Evolutionary conservation across 2,888 invertebrate species (phyloP).

Genomic region (Hyposoter dolosus): DNA sequence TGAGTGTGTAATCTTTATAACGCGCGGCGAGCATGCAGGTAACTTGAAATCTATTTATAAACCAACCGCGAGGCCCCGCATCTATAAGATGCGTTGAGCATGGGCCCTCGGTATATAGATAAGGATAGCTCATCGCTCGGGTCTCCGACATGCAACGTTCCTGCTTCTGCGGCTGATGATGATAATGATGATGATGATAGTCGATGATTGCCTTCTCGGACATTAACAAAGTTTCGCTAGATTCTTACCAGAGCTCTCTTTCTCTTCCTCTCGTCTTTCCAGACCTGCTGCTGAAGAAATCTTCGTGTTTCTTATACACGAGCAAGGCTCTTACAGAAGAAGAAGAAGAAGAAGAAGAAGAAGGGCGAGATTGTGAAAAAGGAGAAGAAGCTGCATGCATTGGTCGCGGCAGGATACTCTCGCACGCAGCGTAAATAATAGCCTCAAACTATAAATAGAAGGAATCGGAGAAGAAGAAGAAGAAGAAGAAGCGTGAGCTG

Average conservation of each 20-base stretch:
- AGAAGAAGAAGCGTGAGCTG: slow-evolving; percentile 57
- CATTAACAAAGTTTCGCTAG: slow-evolving; percentile 46
- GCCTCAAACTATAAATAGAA: slow-evolving; percentile 74
- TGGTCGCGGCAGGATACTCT: slow-evolving; percentile 65
- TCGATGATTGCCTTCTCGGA: slow-evolving; percentile 40
- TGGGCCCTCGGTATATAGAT: slow-evolving; percentile 24
- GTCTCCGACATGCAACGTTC: background rate
- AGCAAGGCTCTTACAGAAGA: slow-evolving; percentile 10
- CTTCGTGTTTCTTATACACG: background rate
- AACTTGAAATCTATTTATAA: slow-evolving; percentile 68
- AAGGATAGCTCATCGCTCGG: slow-evolving; percentile 29
- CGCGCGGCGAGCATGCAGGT: slow-evolving; percentile 17
- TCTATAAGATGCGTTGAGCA: slow-evolving; percentile 16
- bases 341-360: slow-evolving; percentile 19
- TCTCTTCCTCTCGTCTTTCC: background rate
- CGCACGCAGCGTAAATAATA: slow-evolving; percentile 73
- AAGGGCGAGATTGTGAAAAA: slow-evolving; percentile 42
- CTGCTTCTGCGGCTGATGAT: slow-evolving; percentile 37
- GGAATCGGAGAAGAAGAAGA: slow-evolving; percentile 65
- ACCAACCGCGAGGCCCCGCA: slow-evolving; percentile 31
- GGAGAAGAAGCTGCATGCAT: slow-evolving; percentile 49
- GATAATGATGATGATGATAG: slow-evolving; percentile 45
- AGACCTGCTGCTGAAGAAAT: slow-evolving; percentile 13
- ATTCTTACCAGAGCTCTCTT: slow-evolving; percentile 3
- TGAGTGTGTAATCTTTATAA: slow-evolving; percentile 59